phyloP scores from a whole-genome alignment of 2,797 vertebrate species.

The Rhodeus uyekii region DNA sequence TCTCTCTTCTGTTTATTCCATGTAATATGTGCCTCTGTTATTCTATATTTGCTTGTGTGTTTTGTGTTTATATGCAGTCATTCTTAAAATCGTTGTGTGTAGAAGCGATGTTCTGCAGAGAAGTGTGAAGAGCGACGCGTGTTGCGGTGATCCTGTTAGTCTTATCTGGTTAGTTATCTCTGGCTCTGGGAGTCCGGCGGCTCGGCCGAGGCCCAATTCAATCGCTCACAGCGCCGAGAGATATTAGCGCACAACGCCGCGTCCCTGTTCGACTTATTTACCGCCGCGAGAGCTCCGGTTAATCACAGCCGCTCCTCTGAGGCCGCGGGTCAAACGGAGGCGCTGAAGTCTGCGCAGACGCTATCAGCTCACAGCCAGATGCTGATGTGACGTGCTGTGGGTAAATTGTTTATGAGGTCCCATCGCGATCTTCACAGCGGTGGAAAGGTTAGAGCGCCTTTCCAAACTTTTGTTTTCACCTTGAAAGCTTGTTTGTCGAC shows the following conservation, averaged over 20 bases:
- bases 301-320: slow-evolving; percentile 30
- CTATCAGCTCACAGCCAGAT: not conserved
- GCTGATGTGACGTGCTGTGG: slow-evolving; percentile 22
- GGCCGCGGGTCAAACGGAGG: not conserved
- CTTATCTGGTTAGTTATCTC: no score
- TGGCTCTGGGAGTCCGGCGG: no score
- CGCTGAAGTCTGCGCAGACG: not conserved
- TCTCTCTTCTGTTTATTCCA: no score
- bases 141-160: not conserved
- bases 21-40: not conserved
- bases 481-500: not conserved
- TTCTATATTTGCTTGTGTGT: not conserved
- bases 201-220: no score
- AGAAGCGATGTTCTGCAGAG: no score
- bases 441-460: not conserved
- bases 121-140: no score
- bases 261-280: not conserved
- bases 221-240: no score
- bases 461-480: not conserved
- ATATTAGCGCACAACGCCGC: not conserved
- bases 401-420: slow-evolving; percentile 10
- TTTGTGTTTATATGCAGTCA: no score
- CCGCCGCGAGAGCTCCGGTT: not conserved
- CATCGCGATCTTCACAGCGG: not conserved
- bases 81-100: no score